These are phyloP conservation scores for Chunga burmeisteri DNA, from an alignment of 2,113 vertebrate genomes.

Conservation along the genomic window DNA sequence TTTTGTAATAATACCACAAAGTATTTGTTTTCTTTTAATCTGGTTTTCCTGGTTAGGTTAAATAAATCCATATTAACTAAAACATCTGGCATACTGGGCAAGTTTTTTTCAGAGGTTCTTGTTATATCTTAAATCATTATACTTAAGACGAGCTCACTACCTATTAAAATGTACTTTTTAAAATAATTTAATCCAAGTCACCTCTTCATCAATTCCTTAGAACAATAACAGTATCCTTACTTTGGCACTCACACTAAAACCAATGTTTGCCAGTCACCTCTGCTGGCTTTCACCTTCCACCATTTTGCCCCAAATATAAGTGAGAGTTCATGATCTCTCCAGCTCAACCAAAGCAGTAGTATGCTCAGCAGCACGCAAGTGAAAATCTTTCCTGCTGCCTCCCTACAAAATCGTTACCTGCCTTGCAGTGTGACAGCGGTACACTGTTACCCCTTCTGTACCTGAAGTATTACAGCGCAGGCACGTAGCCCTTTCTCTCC, in stretches of 20 bases:
- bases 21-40: background rate
- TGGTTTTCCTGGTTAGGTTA: background rate
- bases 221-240: background rate
- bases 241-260: too few relatives aligned
- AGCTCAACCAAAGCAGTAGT: background rate
- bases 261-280: background rate
- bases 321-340: background rate
- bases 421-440: background rate
- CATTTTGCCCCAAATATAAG: background rate
- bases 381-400: too few relatives aligned
- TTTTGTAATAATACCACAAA: background rate
- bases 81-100: background rate
- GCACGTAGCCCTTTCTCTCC: background rate
- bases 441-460: background rate
- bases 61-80: background rate
- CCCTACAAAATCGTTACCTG: background rate
- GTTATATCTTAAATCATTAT: background rate
- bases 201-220: background rate
- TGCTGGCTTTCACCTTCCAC: background rate
- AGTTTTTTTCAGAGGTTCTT: background rate
- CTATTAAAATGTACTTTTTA: background rate
- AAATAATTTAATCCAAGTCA: background rate
- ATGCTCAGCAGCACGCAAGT: background rate
- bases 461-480: rapidly evolving
- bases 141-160: background rate